Evolutionary conservation across 2,888 invertebrate species (phyloP), one percentile per base, ranked within the genome.

Genomic region (Rosalia funebris): DNA sequence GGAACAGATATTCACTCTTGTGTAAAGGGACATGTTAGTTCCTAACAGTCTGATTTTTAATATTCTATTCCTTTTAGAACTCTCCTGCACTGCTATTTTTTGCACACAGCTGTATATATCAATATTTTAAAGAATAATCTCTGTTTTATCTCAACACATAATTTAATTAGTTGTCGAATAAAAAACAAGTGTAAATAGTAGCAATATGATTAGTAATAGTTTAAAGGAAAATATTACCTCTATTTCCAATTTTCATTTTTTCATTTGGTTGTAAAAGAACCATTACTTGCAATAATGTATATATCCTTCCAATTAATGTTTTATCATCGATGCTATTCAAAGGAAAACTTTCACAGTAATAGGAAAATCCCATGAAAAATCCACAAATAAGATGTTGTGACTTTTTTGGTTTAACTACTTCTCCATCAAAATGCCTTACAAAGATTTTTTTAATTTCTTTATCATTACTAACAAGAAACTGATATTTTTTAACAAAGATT

Each of bases 271-370:
- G 25, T 7, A 7, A n/a, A 34, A 56, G 50, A 5, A 71, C 65
- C 42, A 76, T 61, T 17, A 56, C 60, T 54, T 73, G 71, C 17
- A 78, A 63, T 36, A 68, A 62, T 16, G 60, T 62, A 52, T 76
- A 77, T 14, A 79, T 39, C 37, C 70, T 74, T 9, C 68, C 59
- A 20, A 72, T 54, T 15, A 61, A 61, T 12, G 39, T 66, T 45
- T 61, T 57, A 66, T 75, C 71, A 19, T 66, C 67, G 5, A 37
- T 45, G n/a, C 37, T 63, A 10, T 70, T 55, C 12, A 76, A 65
- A 7, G 74, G 69, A 60, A 72, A 75, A 62, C 70, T 71, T 69
- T 76, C 73, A 47, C 76, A 72, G 57, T 73, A 74, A 47, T 72
- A 64, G 17, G 66, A 66, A 19, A 79, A 70, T 14, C 75, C 78